These are phyloP conservation scores for Nematostella vectensis DNA, from an alignment of 92 coral and sea anemone species.

Conservation along the genomic window DNA sequence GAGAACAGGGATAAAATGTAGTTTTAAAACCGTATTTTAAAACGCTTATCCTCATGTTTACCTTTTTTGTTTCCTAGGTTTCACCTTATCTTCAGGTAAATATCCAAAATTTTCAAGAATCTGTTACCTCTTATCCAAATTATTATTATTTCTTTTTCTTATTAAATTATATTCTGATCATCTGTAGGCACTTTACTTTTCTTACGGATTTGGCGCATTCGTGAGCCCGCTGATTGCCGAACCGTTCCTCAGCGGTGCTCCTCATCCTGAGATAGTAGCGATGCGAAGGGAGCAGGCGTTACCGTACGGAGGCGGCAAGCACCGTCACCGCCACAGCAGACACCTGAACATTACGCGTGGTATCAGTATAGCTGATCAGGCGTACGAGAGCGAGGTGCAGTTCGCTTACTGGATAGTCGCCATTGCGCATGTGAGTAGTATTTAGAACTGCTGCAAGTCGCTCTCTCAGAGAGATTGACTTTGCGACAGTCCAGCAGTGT, in stretches of 20 bases:
- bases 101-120: too few relatives aligned
- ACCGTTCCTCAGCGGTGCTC: conserved; percentile 86
- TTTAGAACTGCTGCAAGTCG: too few relatives aligned
- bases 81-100: conserved; percentile 41
- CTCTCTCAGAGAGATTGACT: too few relatives aligned
- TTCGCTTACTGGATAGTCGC: conserved; percentile 89
- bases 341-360: conserved; percentile 26
- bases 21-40: too few relatives aligned
- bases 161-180: too few relatives aligned
- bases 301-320: conserved; percentile 73
- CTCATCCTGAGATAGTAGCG: conserved; percentile 64
- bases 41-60: not conserved
- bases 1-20: too few relatives aligned
- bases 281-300: conserved; percentile 53
- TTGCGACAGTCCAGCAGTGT: too few relatives aligned
- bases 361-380: conserved; percentile 37
- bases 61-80: conserved; percentile 11
- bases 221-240: conserved; percentile 95
- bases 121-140: too few relatives aligned
- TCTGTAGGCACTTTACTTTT: conserved; percentile 70
- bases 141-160: too few relatives aligned
- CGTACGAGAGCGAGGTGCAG: conserved; percentile 65
- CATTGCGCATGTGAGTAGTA: conserved; percentile 64
- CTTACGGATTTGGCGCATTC: conserved; percentile 89
- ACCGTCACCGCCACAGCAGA: conserved; percentile 47